Conservation (phyloP, 2,888 invertebrate species). For the Stomorhina lunata region DNA sequence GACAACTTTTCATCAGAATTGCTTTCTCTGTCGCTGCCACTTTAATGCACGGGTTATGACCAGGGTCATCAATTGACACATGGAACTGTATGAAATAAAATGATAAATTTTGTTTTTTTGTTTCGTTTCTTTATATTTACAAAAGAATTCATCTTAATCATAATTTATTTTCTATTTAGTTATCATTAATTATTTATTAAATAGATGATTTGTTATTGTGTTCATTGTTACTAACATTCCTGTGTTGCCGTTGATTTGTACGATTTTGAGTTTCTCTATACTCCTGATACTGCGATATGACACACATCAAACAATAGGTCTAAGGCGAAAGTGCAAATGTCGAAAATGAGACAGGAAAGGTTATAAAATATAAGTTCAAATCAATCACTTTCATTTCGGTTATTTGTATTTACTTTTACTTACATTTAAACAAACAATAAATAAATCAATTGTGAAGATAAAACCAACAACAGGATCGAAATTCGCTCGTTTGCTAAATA, state of each 20-base stretch:
- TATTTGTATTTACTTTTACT: slow-evolving; percentile 35
- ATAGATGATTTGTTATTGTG: background rate
- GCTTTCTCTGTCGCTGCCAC: background rate
- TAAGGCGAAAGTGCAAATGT: slow-evolving; percentile 31
- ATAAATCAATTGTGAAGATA: slow-evolving; percentile 60
- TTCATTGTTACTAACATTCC: slow-evolving; percentile 48
- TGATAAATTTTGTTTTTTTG: background rate
- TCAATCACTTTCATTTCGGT: background rate
- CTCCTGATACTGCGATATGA: slow-evolving; percentile 67
- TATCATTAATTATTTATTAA: background rate
- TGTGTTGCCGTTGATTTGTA: slow-evolving; percentile 36
- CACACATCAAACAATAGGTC: slow-evolving; percentile 67
- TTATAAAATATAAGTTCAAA: background rate
- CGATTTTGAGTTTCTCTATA: slow-evolving; percentile 53
- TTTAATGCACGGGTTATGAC: background rate
- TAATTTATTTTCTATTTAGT: background rate
- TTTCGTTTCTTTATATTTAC: background rate
- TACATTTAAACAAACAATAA: slow-evolving; percentile 60
- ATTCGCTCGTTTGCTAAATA: slow-evolving; percentile 45
- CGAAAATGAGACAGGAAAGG: background rate
- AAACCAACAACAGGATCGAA: slow-evolving; percentile 60
- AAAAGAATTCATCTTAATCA: background rate
- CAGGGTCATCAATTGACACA: background rate
- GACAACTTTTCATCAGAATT: background rate
- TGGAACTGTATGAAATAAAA: slow-evolving; percentile 25